Base-by-base conservation (phyloP, 2,797 vertebrate genomes). In the Tympanoctomys barrerae region DNA sequence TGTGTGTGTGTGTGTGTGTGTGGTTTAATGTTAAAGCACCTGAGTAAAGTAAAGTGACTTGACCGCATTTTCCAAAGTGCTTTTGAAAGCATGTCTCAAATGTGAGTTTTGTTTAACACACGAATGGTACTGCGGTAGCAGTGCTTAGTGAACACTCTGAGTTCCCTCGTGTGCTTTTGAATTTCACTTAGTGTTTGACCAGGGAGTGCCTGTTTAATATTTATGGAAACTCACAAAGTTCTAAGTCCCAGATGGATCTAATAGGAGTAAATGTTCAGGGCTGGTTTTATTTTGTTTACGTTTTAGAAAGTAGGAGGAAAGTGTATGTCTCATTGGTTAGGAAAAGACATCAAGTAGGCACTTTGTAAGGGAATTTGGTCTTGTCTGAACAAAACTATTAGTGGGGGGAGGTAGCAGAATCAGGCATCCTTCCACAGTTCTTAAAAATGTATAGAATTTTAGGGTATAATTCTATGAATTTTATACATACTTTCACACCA, bases 11-110 rank as follows among this genome's bases (percentile, higher is more conserved):
- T 68, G 77, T 83, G 46, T 54, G 28, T 24, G 36, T 66, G n/a
- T 70, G 28, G 46, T 79, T 22, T 36, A 49, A 31, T 95, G 19
- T 85, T 94, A 87, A 87, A 78, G 84, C 31, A 87, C 77, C 49
- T 42, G 33, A 96, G 33, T 46, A 42, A 19, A 68, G 57, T 84
- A 42, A 19, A 68, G 57, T 84, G n/a, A 75, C 86, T 66, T 91
- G 90, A 90, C 87, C 90, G 9, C n/a, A 92, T 87, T 96, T 97
- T 95, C 80, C 84, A 95, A 97, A 94, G 77, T 49, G 64, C 68
- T 93, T 89, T 87, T 68, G 31, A 87, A 93, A 90, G 52, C 33
- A 36, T 54, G 22, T 77, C 83, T 96, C 89, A 82, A 97, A 90
- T 83, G 24, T 33, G 83, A 89, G 73, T 78, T 94, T 79, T 46